Evolutionary conservation across 2,797 vertebrate species (phyloP).

Genomic region (Bufotes viridis): DNA sequence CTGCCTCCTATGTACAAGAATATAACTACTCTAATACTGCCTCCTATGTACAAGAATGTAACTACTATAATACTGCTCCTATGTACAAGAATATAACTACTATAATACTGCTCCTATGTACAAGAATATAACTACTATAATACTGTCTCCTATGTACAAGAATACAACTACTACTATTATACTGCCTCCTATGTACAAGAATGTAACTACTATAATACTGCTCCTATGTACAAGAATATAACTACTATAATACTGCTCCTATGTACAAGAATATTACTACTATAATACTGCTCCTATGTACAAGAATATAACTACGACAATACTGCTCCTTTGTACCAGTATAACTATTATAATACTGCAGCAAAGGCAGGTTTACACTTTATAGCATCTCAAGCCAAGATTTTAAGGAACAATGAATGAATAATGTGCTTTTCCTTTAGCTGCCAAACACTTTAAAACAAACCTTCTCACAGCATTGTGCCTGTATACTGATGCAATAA

Average conservation of each 20-base stretch:
- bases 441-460: not conserved
- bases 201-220: conserved; percentile 15
- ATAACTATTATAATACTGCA: not conserved
- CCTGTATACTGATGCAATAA: not conserved
- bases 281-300: not conserved
- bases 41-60: not conserved
- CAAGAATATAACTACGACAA: not conserved
- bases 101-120: conserved; percentile 7
- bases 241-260: not conserved
- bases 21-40: conserved; percentile 3
- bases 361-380: not conserved
- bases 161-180: not conserved
- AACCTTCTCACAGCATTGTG: not conserved
- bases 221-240: not conserved
- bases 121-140: not conserved
- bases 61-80: conserved; percentile 4
- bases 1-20: not conserved
- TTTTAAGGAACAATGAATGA: not conserved
- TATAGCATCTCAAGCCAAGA: not conserved
- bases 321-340: not conserved
- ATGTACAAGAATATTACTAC: conserved; percentile 8
- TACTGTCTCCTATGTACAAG: no score
- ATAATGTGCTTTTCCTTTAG: not conserved
- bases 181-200: not conserved
- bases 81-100: not conserved